Evolutionary conservation across 2,888 invertebrate species (phyloP).

Genomic region (Ectemnius cavifrons): DNA sequence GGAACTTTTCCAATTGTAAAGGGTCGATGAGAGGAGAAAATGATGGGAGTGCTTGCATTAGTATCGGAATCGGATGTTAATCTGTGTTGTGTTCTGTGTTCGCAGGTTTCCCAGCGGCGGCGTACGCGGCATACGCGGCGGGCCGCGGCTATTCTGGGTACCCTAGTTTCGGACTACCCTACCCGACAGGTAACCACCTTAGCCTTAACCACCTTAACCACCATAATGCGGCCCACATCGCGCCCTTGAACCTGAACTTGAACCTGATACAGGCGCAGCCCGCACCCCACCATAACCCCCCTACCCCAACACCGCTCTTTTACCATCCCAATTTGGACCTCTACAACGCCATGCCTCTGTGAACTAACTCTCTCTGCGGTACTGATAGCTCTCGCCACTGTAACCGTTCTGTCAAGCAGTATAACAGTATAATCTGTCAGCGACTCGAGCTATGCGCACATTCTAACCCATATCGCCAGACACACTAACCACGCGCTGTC

Average conservation of each 20-base stretch:
- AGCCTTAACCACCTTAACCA: constrained; percentile 86
- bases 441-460: constrained; percentile 68
- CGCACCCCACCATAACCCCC: constrained; percentile 81
- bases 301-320: constrained; percentile 82
- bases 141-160: constrained; percentile 98
- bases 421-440: constrained; percentile 17
- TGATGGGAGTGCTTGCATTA: not conserved
- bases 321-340: constrained; percentile 78
- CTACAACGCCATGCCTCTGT: constrained; percentile 78
- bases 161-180: constrained; percentile 98
- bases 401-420: constrained; percentile 3
- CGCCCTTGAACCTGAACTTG: constrained; percentile 79
- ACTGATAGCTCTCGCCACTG: no score
- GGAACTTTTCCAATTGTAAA: no score
- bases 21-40: not conserved
- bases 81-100: constrained; percentile 60
- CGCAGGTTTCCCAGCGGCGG: constrained; percentile 95
- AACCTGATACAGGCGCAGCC: constrained; percentile 78
- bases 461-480: constrained; percentile 66
- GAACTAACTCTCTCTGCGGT: constrained; percentile 70
- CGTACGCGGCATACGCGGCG: constrained; percentile 97
- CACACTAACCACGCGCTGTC: constrained; percentile 61
- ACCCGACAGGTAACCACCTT: constrained; percentile 97
- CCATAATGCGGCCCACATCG: constrained; percentile 77
- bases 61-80: no score